These are phyloP conservation scores for Psettodes erumei DNA, from an alignment of 2,113 vertebrate genomes.

Conservation along the genomic window DNA sequence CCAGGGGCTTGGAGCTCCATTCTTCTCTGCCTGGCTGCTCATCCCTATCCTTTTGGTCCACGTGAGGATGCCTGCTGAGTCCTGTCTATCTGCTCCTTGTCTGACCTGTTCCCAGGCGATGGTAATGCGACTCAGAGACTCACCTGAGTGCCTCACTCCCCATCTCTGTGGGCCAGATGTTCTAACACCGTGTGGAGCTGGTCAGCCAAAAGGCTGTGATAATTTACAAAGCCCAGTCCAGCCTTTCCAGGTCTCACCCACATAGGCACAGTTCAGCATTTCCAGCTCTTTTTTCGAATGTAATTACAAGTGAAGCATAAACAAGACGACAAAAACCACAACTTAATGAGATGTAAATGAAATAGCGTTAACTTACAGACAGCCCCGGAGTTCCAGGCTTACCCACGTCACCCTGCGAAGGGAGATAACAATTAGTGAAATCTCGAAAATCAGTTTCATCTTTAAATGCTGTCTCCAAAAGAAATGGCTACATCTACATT, in stretches of 20 bases:
- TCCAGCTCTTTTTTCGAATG: conserved; percentile 2
- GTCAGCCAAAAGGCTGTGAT: conserved; percentile 45
- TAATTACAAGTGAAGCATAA: not conserved
- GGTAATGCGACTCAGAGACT: conserved; percentile 64
- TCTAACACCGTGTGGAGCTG: conserved; percentile 42
- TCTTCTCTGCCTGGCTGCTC: conserved; percentile 60
- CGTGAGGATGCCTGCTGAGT: conserved; percentile 51
- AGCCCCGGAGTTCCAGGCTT: conserved; percentile 66
- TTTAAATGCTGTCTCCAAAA: conserved; percentile 10
- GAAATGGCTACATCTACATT: conserved; percentile 4
- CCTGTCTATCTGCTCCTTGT: conserved; percentile 63
- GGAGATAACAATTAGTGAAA: conserved; percentile 32
- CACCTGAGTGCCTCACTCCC: conserved; percentile 73
- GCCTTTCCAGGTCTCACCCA: conserved; percentile 38
- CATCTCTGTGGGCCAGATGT: conserved; percentile 76
- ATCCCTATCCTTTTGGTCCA: conserved; percentile 53
- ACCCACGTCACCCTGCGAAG: conserved; percentile 77
- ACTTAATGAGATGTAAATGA: conserved; percentile 56
- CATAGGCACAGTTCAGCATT: conserved; percentile 19
- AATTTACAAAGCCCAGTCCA: conserved; percentile 52
- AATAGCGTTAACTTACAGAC: conserved; percentile 73
- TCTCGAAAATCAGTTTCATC: conserved; percentile 2
- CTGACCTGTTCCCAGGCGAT: conserved; percentile 58
- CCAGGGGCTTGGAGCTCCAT: conserved; percentile 22
- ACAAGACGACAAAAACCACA: conserved; percentile 28